phyloP scores from a whole-genome alignment of 2,888 invertebrate species.

The Thysanoteuthis rhombus region DNA sequence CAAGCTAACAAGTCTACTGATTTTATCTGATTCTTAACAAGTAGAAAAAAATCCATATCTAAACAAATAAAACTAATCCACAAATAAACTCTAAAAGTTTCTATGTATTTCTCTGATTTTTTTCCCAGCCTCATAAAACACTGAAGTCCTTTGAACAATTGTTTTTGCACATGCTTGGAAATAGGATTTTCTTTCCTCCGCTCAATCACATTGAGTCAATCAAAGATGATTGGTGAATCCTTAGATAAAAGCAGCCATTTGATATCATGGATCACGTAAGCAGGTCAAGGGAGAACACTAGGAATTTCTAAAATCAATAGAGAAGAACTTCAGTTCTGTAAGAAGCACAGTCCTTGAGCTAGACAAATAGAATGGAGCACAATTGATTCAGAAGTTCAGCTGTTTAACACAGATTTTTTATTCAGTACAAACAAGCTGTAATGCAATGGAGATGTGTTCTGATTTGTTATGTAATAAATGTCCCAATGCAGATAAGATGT shows the following conservation, averaged over 20 bases:
- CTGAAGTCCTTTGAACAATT: not conserved
- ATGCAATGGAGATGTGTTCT: not conserved
- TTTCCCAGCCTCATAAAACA: not conserved
- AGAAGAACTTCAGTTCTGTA: not conserved
- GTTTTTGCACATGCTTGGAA: not conserved
- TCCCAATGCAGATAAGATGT: not conserved
- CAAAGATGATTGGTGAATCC: not conserved
- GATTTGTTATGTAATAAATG: not conserved
- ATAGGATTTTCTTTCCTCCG: not conserved
- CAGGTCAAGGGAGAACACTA: not conserved
- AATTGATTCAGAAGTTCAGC: not conserved
- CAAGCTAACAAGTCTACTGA: too few species aligned
- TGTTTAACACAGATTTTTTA: not conserved
- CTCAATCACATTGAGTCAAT: not conserved
- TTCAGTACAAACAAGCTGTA: not conserved
- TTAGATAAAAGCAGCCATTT: not conserved
- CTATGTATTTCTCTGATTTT: not conserved
- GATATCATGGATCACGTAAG: not conserved
- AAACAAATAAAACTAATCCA: too few species aligned
- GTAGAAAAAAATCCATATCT: too few species aligned
- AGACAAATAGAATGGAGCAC: not conserved
- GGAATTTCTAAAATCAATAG: not conserved
- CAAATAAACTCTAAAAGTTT: not conserved
- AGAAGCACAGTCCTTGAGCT: not conserved
- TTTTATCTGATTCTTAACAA: too few species aligned